These are phyloP conservation scores for Rhinoraja longicauda DNA, from an alignment of 2,797 vertebrate genomes.

Conservation along the genomic window DNA sequence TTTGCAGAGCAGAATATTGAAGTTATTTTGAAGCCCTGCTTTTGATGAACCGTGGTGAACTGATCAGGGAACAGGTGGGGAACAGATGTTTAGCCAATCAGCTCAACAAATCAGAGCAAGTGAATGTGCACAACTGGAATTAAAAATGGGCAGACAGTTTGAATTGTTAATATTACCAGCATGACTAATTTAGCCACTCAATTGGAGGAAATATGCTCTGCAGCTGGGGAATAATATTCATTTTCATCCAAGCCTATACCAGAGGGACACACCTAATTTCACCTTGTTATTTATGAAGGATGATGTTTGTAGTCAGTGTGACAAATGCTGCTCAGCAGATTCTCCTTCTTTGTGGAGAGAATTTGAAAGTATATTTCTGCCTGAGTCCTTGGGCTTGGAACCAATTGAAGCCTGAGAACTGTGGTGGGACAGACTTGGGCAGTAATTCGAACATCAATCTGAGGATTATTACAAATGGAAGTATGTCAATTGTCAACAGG, in stretches of 20 bases:
- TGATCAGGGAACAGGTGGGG: not conserved
- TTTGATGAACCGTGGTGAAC: not conserved
- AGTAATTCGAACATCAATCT: not conserved
- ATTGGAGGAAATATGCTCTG: constrained; percentile 13
- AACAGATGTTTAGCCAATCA: constrained; percentile 29
- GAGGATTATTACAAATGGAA: not conserved
- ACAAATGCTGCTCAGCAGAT: not conserved
- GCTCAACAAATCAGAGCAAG: not conserved
- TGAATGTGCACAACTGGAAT: not conserved
- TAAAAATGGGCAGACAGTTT: constrained; percentile 23
- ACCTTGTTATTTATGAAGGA: constrained; percentile 7
- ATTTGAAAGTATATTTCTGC: not conserved
- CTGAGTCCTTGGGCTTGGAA: not conserved
- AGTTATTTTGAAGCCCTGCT: not conserved
- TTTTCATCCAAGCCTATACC: not conserved
- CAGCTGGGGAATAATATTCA: not conserved
- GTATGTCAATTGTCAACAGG: not conserved
- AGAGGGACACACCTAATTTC: constrained; percentile 13
- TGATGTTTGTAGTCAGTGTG: constrained; percentile 4
- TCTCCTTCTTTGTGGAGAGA: not conserved
- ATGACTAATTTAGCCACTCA: constrained; percentile 25
- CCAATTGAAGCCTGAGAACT: not conserved
- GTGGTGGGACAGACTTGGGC: not conserved
- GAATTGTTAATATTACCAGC: constrained; percentile 15
- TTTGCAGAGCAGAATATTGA: not conserved